These are phyloP conservation scores for Aquatica leii DNA, from an alignment of 2,888 invertebrate species.

Conservation along the genomic window DNA sequence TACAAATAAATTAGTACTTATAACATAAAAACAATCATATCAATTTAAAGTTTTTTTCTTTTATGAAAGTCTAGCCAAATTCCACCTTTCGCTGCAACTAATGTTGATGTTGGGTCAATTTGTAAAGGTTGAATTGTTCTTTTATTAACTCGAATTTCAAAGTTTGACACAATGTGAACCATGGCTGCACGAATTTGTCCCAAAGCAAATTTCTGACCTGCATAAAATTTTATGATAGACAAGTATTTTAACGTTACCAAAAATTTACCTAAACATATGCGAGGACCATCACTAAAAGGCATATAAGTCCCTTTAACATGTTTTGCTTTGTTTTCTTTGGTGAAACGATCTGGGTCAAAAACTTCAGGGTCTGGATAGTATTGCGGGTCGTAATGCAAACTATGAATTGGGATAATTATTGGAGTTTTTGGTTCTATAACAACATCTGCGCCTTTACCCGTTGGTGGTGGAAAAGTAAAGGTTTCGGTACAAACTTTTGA, in stretches of 20 bases:
- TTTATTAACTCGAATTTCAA: constrained; percentile 51
- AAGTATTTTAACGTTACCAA: not conserved
- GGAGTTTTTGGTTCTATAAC: constrained; percentile 39
- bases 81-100: constrained; percentile 45
- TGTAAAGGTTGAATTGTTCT: constrained; percentile 46
- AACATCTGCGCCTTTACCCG: constrained; percentile 42
- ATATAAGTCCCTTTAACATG: constrained; percentile 47
- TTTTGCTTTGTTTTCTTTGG: constrained; percentile 46
- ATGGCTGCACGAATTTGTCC: constrained; percentile 45
- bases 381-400: constrained; percentile 40
- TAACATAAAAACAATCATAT: too few species aligned
- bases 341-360: constrained; percentile 45
- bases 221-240: constrained; percentile 19
- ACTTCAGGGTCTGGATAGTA: constrained; percentile 39
- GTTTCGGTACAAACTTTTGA: constrained; percentile 42
- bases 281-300: constrained; percentile 51
- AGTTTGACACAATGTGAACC: constrained; percentile 45
- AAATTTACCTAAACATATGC: constrained; percentile 48
- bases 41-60: constrained; percentile 51
- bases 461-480: constrained; percentile 40
- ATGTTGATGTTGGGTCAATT: constrained; percentile 43
- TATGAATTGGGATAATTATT: constrained; percentile 39
- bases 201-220: constrained; percentile 46
- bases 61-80: constrained; percentile 55
- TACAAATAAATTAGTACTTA: too few species aligned